Evolutionary conservation across 2,797 vertebrate species (phyloP), one percentile per base, ranked within the genome.

Genomic region (Thunnus albacares): DNA sequence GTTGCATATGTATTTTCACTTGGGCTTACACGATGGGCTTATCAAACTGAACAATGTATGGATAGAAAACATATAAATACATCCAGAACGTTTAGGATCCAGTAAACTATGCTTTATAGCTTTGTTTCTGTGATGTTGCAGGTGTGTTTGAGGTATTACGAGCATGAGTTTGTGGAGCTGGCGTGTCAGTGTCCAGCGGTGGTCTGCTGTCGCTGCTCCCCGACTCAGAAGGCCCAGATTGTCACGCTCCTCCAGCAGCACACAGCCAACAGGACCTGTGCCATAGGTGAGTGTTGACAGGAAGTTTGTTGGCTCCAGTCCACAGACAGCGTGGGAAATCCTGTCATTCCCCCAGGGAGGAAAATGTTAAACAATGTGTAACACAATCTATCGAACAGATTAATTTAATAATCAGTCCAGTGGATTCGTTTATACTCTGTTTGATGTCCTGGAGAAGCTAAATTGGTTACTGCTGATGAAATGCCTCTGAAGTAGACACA

Each of bases 151-250:
- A 96, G 95, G 59, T 99, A 98, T 89, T 99, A 99, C 0, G 98
- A 99, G 87, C 98, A 98, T 3, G 98, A 99, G 91, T 96, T 99
- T 74, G 97, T 98, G 74, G 98, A 99, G 93, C 77, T 99, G 93
- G 97, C 98, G 0, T 99, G 98, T 87, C 98, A 99, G 92, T 99
- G 98, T 83, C 98, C 98, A 0, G 97, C 98, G 0, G 97, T 99
- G 30, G 98, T 99, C 52, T 99, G 98, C 94, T 99, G 98, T 57
- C 97, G 98, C 80, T 99, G 98, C 85, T 98, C 98, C 0, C 98
- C 98, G 5, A 99, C 98, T 0, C 98, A 99, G 91, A 99, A 99
- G 90, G 98, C 98, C 49, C 97, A 96, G 83, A 98, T 99, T 8
- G 98, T 98, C 84, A 93, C 84, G 15, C 95, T 99, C 53, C 93